These are phyloP conservation scores for Microhierax caerulescens DNA, from an alignment of 2,797 vertebrate species.

Conservation along the genomic window DNA sequence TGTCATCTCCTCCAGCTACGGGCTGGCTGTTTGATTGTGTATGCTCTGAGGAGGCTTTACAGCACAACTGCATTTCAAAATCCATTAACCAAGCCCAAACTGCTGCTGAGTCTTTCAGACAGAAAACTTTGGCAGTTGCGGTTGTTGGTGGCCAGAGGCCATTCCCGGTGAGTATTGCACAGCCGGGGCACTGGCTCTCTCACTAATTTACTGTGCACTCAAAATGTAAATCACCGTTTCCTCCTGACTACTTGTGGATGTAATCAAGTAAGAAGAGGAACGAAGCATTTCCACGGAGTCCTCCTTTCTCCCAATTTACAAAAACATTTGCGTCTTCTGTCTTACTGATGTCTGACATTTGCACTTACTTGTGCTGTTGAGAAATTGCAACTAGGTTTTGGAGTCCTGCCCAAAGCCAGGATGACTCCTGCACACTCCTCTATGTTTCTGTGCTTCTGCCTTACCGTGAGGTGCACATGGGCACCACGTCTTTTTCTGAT, in stretches of 20 bases:
- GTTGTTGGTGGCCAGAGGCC: constrained; percentile 48
- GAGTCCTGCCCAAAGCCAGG: not conserved
- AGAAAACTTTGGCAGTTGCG: constrained; percentile 4
- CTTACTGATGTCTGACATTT: not conserved
- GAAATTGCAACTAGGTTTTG: not conserved
- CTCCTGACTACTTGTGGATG: not conserved
- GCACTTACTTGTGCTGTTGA: not conserved
- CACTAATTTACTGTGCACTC: constrained; percentile 30
- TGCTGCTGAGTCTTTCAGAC: constrained; percentile 18
- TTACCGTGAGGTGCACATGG: not conserved
- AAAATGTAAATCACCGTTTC: constrained; percentile 55
- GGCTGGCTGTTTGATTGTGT: not conserved
- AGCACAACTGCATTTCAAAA: constrained; percentile 50
- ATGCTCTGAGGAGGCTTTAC: not conserved
- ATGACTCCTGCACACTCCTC: not conserved
- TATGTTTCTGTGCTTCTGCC: not conserved
- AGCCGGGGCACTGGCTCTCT: constrained; percentile 5
- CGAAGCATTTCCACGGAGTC: not conserved
- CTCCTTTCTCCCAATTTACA: not conserved
- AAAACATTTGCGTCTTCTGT: constrained; percentile 21
- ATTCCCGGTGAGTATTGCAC: constrained; percentile 22
- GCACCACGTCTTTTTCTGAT: not conserved
- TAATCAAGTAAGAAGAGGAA: constrained; percentile 32
- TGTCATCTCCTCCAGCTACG: not conserved
- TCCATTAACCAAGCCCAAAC: constrained; percentile 39